Conservation (phyloP, 2,113 vertebrate species). For the Colaptes auratus region DNA sequence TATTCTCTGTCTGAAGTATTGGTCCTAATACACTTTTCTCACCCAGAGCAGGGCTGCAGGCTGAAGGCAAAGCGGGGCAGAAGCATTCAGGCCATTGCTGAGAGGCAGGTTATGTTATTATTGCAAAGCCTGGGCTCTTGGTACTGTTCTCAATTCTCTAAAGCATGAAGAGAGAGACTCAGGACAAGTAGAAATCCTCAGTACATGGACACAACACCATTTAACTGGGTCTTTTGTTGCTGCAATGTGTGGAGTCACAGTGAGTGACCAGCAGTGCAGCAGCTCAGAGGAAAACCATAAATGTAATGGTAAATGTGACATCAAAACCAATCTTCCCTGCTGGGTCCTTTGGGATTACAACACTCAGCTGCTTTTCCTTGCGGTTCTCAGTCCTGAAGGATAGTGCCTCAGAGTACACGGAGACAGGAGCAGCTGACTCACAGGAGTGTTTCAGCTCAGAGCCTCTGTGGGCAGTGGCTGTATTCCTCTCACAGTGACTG, state of each 20-base stretch:
- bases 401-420: fast-evolving
- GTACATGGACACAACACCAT: not conserved
- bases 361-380: fast-evolving
- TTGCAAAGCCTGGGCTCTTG: not conserved
- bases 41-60: not conserved
- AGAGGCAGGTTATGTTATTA: no score
- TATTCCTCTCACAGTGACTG: no score
- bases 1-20: fast-evolving
- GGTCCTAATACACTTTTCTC: not conserved
- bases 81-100: not conserved
- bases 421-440: not conserved
- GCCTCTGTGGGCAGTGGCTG: no score
- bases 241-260: not conserved
- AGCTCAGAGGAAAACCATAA: not conserved
- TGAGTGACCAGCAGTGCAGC: not conserved
- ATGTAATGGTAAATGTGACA: not conserved
- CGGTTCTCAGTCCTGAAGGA: not conserved
- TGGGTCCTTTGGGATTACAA: not conserved
- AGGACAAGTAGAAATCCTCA: not conserved
- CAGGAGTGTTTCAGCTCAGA: fast-evolving
- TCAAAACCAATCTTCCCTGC: not conserved
- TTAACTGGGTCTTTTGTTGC: fast-evolving
- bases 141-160: not conserved
- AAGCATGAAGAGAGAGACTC: not conserved
- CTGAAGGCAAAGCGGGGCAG: not conserved